Percentiles rank a stretch among this genome's conserved stretches.
phyloP scores from a whole-genome alignment of 2,113 vertebrate species.

The Pipa parva region DNA sequence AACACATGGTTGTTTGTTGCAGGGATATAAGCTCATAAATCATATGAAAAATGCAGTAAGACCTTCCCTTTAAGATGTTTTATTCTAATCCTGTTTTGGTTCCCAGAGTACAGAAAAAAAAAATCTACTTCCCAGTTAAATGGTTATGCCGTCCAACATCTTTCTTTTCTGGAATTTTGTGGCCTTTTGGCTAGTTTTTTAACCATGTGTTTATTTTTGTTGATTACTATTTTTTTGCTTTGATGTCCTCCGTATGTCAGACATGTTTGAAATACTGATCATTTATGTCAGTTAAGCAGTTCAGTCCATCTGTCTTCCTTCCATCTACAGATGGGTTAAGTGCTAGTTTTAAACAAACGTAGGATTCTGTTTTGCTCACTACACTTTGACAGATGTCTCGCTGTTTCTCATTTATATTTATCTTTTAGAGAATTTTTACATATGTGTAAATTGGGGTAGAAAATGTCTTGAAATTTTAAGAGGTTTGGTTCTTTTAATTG shows the following conservation, averaged over 20 bases:
- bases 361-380: background rate
- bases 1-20: background rate
- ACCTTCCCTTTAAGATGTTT: background rate
- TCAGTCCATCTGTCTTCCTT: background rate
- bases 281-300: background rate
- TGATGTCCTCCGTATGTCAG: conserved; percentile 15
- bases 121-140: conserved; percentile 1
- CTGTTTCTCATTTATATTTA: background rate
- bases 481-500: no score
- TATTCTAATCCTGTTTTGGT: conserved; percentile 24
- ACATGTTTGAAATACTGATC: conserved; percentile 6
- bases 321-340: background rate
- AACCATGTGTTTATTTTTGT: background rate
- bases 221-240: background rate
- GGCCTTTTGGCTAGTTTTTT: conserved; percentile 2
- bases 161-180: background rate
- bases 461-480: no score
- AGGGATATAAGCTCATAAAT: conserved; percentile 16
- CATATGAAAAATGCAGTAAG: background rate
- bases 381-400: background rate
- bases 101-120: conserved; percentile 2
- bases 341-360: background rate
- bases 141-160: background rate
- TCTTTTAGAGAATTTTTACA: background rate
- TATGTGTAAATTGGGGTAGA: no score